A percentile compares a stretch with the other conserved stretches of the same genome.
Conservation (phyloP, 2,797 vertebrate species). For the Bradypus variegatus region DNA sequence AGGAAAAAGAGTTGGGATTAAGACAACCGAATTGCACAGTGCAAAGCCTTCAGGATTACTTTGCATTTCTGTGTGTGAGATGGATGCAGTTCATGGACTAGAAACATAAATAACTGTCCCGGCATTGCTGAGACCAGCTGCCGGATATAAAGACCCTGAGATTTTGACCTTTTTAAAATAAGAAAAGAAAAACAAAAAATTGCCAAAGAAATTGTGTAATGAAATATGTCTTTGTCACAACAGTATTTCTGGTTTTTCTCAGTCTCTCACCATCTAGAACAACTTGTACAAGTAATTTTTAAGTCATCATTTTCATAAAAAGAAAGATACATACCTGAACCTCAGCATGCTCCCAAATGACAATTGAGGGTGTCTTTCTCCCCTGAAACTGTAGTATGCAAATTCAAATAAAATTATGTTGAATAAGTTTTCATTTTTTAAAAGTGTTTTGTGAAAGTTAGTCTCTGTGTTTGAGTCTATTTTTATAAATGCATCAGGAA, state of each 20-base stretch:
- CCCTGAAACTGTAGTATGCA: not conserved
- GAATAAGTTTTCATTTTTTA: not conserved
- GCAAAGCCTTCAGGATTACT: not conserved
- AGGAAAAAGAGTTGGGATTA: not conserved
- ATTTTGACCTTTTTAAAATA: slow-evolving; percentile 56
- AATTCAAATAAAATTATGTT: slow-evolving; percentile 23
- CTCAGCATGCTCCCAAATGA: slow-evolving; percentile 2
- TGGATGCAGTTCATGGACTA: not conserved
- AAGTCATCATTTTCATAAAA: slow-evolving; percentile 29
- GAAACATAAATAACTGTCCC: slow-evolving; percentile 16
- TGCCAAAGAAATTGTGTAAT: slow-evolving; percentile 33
- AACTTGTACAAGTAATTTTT: slow-evolving; percentile 36
- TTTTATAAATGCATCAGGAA: slow-evolving; percentile 23
- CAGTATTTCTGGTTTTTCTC: slow-evolving; percentile 53
- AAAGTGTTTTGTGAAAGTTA: not conserved
- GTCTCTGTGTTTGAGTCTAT: not conserved
- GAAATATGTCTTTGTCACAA: slow-evolving; percentile 32
- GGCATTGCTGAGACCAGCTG: slow-evolving; percentile 22
- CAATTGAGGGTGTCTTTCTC: not conserved
- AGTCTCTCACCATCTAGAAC: not conserved
- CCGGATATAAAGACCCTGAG: slow-evolving; percentile 13
- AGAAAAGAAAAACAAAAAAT: slow-evolving; percentile 30
- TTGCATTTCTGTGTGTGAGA: not conserved
- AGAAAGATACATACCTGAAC: not conserved
- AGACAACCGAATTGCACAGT: not conserved